phyloP scores from a whole-genome alignment of 1,140 invertebrate species.

The Pogonus chalceus region DNA sequence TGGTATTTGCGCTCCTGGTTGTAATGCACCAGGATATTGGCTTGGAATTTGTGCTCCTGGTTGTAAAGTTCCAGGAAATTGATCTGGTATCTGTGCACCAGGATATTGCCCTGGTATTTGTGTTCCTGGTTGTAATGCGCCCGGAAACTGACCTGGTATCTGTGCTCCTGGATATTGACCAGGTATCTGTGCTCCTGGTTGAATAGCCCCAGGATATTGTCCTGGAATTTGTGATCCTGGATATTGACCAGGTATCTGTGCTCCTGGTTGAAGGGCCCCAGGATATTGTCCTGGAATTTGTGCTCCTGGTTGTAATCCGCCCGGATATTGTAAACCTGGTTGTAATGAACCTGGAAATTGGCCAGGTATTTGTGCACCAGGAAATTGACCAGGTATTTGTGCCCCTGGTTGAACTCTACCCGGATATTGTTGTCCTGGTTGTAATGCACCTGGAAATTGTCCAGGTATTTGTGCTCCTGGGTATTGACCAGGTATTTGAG shows the following conservation, averaged over 20 bases:
- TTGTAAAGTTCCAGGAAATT: slow-evolving; percentile 11
- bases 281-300: slow-evolving; percentile 4
- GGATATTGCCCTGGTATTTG: not conserved
- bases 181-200: not conserved
- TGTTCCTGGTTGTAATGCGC: slow-evolving; percentile 9
- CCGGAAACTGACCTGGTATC: slow-evolving; percentile 8
- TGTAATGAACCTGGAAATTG: slow-evolving; percentile 15
- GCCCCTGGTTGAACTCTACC: slow-evolving; percentile 8
- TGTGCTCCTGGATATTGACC: slow-evolving; percentile 9
- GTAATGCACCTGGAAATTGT: slow-evolving; percentile 13
- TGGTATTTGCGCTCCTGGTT: slow-evolving; percentile 9
- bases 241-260: slow-evolving; percentile 7
- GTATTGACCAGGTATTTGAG: slow-evolving; percentile 11
- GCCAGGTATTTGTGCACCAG: slow-evolving; percentile 14
- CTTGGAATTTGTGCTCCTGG: slow-evolving; percentile 12
- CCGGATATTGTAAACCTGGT: slow-evolving; percentile 9
- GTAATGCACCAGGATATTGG: slow-evolving; percentile 13
- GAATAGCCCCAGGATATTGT: slow-evolving; percentile 12
- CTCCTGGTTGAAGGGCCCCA: slow-evolving; percentile 14
- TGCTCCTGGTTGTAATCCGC: slow-evolving; percentile 13
- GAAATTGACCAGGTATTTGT: slow-evolving; percentile 14
- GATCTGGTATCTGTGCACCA: not conserved
- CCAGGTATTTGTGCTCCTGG: slow-evolving; percentile 15
- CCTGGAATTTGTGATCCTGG: slow-evolving; percentile 15
- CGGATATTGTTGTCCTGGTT: not conserved